Base-by-base conservation (phyloP, 2,797 vertebrate genomes). In the Vultur gryphus region DNA sequence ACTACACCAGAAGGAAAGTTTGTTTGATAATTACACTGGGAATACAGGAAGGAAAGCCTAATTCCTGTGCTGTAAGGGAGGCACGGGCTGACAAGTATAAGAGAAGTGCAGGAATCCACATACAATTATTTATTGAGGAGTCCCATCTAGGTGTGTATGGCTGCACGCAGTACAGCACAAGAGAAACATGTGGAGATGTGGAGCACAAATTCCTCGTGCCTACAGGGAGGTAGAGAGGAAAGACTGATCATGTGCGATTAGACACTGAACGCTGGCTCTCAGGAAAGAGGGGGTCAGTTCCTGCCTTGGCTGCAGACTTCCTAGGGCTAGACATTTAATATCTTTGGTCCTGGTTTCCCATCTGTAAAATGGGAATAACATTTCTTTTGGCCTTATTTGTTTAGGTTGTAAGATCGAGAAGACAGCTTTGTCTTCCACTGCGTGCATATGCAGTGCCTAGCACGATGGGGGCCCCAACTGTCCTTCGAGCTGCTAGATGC, bases 281-380 rank as follows among this genome's bases (percentile, higher is more conserved):
- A 95, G 95, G 95, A 95, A 96, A 94, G 66, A 82, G 88, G 55
- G 73, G 91, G 93, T 97, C 96, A 95, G 82, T 96, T 97, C 94
- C 96, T 96, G 93, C 89, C 92, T 97, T 76, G 92, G 87, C 84
- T 97, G 76, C 94, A 97, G 94, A 75, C 76, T 96, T 97, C 93
- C 97, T 93, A 88, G 84, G 91, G 96, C 79, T 92, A 97, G 96
- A 95, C 84, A 96, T 97, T 96, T 91, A 95, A 95, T 97, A 96
- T 89, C 85, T 93, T 64, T 91, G 84, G 82, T 95, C 82, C 62
- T 91, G 54, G 46, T 58, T 93, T 96, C 82, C 90, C 94, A 95
- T 78, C 82, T 92, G 77, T 76, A 93, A 92, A 92, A 93, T 95
- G 82, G 65, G 90, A 94, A 91, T 93, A 96, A 91, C 92, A 51